These are phyloP conservation scores for Helicoverpa armigera DNA, from an alignment of 1,140 invertebrate species.

Conservation along the genomic window DNA sequence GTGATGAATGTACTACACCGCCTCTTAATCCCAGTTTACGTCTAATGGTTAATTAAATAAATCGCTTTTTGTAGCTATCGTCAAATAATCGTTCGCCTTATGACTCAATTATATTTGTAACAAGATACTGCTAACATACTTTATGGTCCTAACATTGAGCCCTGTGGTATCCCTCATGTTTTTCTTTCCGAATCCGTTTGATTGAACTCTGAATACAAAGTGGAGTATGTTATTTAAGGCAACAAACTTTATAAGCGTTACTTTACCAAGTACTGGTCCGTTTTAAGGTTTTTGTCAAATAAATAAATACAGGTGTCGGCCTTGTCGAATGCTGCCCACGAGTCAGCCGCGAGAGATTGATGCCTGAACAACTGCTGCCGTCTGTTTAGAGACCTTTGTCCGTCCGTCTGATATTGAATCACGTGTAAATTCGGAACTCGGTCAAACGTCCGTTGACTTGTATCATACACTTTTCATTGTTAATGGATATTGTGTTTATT, in stretches of 20 bases:
- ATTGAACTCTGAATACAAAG: slow-evolving; percentile 16
- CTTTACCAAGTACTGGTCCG: slow-evolving; percentile 28
- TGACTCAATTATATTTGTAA: slow-evolving; percentile 19
- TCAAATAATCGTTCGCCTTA: slow-evolving; percentile 31
- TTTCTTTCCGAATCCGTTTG: slow-evolving; percentile 23
- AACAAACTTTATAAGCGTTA: slow-evolving; percentile 9
- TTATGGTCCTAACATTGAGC: slow-evolving; percentile 2
- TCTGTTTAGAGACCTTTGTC: slow-evolving; percentile 56
- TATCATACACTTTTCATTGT: slow-evolving; percentile 51
- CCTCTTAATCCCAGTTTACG: slow-evolving; percentile 46
- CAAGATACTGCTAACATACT: not conserved
- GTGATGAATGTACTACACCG: slow-evolving; percentile 38
- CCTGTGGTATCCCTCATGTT: slow-evolving; percentile 22
- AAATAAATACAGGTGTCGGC: slow-evolving; percentile 64
- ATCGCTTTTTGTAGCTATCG: slow-evolving; percentile 27
- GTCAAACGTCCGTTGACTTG: slow-evolving; percentile 59
- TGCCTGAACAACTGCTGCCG: slow-evolving; percentile 61
- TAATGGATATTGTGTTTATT: slow-evolving; percentile 57
- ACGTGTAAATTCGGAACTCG: slow-evolving; percentile 62
- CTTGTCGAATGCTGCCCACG: slow-evolving; percentile 65
- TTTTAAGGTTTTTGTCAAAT: slow-evolving; percentile 51
- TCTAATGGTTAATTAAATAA: slow-evolving; percentile 46
- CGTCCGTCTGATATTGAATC: slow-evolving; percentile 56
- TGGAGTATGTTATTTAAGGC: slow-evolving; percentile 8
- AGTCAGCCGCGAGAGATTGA: slow-evolving; percentile 63